Percentiles rank a stretch among this genome's conserved stretches.
Conservation (phyloP, 1,140 invertebrate genomes). For the Dysdera silvatica region DNA sequence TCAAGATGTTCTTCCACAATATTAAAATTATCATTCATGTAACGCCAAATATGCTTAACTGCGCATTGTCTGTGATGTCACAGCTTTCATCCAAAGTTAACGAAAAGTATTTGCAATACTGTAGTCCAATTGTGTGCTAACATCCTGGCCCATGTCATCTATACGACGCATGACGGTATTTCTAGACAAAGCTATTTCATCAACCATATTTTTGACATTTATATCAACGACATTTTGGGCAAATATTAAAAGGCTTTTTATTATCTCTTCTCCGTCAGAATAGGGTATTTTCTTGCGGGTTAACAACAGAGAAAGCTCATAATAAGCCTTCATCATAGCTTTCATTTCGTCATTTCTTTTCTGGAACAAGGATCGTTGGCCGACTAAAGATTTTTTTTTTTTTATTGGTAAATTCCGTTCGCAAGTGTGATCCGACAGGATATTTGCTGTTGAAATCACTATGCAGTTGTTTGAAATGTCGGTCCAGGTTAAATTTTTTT, state of each 20-base stretch:
- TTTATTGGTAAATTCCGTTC: slow-evolving; percentile 5
- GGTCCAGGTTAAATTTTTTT: too few species aligned
- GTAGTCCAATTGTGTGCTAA: neutral
- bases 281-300: neutral
- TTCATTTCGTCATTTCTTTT: slow-evolving; percentile 6
- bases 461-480: too few species aligned
- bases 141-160: too few species aligned
- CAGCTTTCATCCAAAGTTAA: too few species aligned
- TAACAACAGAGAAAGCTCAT: slow-evolving; percentile 9
- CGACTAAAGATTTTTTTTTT: neutral
- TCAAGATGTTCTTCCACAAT: neutral
- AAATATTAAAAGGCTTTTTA: slow-evolving; percentile 9
- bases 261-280: neutral
- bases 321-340: neutral
- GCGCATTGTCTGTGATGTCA: too few species aligned
- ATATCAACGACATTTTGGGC: slow-evolving; percentile 7
- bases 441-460: slow-evolving; percentile 8
- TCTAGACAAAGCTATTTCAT: slow-evolving; percentile 7
- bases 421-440: neutral
- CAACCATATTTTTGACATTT: neutral
- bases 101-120: too few species aligned
- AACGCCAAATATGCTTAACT: neutral
- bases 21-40: neutral
- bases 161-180: too few species aligned
- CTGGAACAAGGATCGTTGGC: slow-evolving; percentile 6